Evolutionary conservation across 2,113 vertebrate species (phyloP), one percentile per base, ranked within the genome.

Genomic region (Otolemur garnettii): DNA sequence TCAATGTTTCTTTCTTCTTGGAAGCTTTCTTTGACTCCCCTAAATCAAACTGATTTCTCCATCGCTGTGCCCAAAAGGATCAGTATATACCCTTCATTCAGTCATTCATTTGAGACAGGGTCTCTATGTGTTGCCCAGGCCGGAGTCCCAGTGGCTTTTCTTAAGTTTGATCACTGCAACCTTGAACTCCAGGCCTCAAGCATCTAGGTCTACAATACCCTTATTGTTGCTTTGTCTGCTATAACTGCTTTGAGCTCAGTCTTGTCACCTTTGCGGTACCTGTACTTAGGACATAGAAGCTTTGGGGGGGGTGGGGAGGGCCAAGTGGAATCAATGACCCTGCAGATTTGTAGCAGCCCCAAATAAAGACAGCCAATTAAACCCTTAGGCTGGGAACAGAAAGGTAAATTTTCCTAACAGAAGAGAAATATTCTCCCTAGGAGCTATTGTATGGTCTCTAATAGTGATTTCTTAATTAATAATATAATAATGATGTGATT

Each of bases 51-150:
- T 28, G 77, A 30, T 75, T 42, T 75, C 35, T 60, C 59, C 19
- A 0, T 0, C 15, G 55, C 50, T 33, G 69, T 57, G 35, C 35
- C 82, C 77, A 38, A 68, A 38, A 86, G 38, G 57, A 12, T n/a
- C n/a, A 1, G 1, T 7, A 11, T 30, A 1, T 5, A 33, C 12
- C 38, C 0, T 42, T 38, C 38, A 38, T 71, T 18, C 35, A 42
- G 42, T 24, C 24, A 42, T 28, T 17, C 42, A 50, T 30, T 77
- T 15, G 74, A 77, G 42, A 17, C 42, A 30, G 4, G 42, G 42
- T 17, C 74, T 77, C 45, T 14, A 45, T 30, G 10, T 50, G 45
- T 50, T 50, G 42, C 74, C 14, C 42, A 50, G 42, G 74, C 74
- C 30, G 26, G 1, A 75, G 72, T 45, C 22, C 38, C 72, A 75